phyloP scores from a whole-genome alignment of 2,797 vertebrate genomes.

The Pseudopleuronectes americanus region DNA sequence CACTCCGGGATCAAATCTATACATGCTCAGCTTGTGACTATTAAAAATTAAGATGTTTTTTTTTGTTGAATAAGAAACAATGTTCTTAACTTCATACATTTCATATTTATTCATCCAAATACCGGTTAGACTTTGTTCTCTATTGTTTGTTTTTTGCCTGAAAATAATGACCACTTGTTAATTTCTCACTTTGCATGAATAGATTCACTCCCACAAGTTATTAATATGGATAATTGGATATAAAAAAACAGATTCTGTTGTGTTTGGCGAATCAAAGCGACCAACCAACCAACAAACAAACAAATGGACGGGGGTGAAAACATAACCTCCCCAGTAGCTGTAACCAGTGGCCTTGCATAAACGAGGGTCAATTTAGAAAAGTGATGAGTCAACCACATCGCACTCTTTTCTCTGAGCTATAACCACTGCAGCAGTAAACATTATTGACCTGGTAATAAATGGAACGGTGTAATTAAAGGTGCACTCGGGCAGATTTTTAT shows the following conservation, averaged over 20 bases:
- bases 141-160: not conserved
- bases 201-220: too few species aligned
- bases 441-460: not conserved
- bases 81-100: not conserved
- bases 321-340: too few species aligned
- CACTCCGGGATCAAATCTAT: not conserved
- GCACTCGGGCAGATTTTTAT: conserved; percentile 19
- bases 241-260: too few species aligned
- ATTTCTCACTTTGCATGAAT: too few species aligned
- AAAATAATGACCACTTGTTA: too few species aligned
- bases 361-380: not conserved
- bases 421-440: conserved; percentile 12
- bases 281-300: too few species aligned
- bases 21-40: not conserved
- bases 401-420: not conserved
- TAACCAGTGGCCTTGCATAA: not conserved
- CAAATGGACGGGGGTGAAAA: too few species aligned
- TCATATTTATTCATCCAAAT: not conserved
- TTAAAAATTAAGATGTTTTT: too few species aligned
- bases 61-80: not conserved
- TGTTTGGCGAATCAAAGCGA: too few species aligned
- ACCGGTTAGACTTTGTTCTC: not conserved
- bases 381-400: conserved; percentile 3
- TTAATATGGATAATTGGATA: too few species aligned
- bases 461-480: conserved; percentile 2